Conservation (phyloP, 2,888 invertebrate species). For the Bruchidius siliquastri region DNA sequence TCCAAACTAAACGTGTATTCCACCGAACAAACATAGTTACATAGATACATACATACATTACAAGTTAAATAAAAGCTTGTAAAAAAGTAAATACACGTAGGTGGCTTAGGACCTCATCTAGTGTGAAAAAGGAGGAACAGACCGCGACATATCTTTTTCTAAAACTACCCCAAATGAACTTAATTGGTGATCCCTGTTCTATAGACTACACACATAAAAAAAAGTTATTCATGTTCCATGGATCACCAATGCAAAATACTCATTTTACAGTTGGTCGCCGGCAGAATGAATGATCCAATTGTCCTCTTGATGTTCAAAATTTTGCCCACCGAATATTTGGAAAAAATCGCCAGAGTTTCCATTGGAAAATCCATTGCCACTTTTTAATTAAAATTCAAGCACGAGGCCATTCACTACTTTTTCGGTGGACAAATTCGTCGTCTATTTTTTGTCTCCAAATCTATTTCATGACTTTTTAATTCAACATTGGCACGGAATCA, state of each 20-base stretch:
- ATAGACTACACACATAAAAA: no score
- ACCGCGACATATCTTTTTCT: no score
- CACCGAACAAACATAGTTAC: no score
- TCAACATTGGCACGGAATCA: slow-evolving; percentile 6
- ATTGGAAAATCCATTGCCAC: not conserved
- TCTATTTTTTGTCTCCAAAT: slow-evolving; percentile 14
- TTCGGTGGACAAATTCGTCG: slow-evolving; percentile 13
- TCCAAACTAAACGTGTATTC: no score
- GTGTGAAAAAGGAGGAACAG: no score
- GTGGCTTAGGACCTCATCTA: no score
- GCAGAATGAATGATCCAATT: not conserved
- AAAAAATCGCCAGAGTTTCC: not conserved
- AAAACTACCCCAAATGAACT: no score
- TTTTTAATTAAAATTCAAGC: slow-evolving; percentile 20
- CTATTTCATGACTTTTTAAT: slow-evolving; percentile 21
- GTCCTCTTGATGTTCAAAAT: not conserved
- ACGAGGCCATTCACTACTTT: slow-evolving; percentile 13
- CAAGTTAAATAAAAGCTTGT: no score
- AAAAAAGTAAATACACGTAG: no score
- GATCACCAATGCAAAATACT: not conserved
- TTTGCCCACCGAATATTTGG: not conserved
- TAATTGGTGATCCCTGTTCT: no score
- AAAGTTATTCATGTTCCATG: not conserved
- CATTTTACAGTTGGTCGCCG: not conserved
- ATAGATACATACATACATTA: no score